These are phyloP conservation scores for Anagrus nilaparvatae DNA, from an alignment of 1,140 invertebrate species.

Conservation along the genomic window DNA sequence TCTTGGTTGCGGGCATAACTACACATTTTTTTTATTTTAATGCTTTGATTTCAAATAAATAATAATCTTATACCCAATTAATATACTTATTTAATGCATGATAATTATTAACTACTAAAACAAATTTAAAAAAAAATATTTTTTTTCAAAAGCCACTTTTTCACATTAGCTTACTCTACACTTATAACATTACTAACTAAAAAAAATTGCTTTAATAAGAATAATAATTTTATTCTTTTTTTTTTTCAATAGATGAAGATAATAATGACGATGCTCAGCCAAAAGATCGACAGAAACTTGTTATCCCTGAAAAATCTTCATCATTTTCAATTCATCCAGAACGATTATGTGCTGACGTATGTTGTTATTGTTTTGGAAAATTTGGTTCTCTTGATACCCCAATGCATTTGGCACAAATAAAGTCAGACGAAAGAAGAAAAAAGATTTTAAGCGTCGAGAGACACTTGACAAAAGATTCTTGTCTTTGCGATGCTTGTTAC, in stretches of 20 bases:
- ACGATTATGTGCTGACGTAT: slow-evolving; percentile 67
- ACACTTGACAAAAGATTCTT: slow-evolving; percentile 68
- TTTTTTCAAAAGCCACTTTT: too few relatives aligned
- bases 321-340: slow-evolving; percentile 76
- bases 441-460: slow-evolving; percentile 66
- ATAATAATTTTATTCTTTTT: slow-evolving; percentile 2
- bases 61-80: not conserved
- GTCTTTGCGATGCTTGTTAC: slow-evolving; percentile 75
- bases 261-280: slow-evolving; percentile 38
- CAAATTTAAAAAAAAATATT: too few relatives aligned
- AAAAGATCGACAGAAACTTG: slow-evolving; percentile 51
- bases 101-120: too few relatives aligned
- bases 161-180: slow-evolving; percentile 1
- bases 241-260: slow-evolving; percentile 40
- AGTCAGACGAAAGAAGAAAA: slow-evolving; percentile 63
- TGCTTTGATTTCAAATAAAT: slow-evolving; percentile 6
- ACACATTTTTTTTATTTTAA: slow-evolving; percentile 24
- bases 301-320: slow-evolving; percentile 76
- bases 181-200: not conserved
- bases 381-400: slow-evolving; percentile 76
- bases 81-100: not conserved
- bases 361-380: slow-evolving; percentile 74
- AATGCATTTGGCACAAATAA: slow-evolving; percentile 75
- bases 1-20: slow-evolving; percentile 45
- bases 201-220: not conserved